A percentile compares a stretch with the other conserved stretches of the same genome.
phyloP scores from a whole-genome alignment of 2,113 vertebrate species.

The Toxotes chatareus region DNA sequence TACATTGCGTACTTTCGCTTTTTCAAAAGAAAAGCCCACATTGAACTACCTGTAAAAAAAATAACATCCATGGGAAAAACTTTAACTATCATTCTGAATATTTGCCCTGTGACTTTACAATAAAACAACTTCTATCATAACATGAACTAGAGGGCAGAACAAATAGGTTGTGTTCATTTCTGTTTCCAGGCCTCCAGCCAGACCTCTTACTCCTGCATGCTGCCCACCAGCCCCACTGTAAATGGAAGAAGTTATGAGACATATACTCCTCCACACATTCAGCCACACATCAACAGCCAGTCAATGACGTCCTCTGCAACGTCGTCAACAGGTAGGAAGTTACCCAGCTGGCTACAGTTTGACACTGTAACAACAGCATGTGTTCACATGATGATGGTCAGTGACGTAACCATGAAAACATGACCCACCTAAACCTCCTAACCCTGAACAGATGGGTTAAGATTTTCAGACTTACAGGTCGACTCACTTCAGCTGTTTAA shows the following conservation, averaged over 20 bases:
- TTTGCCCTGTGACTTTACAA: too few species aligned
- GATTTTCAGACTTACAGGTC: too few species aligned
- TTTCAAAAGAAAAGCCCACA: too few species aligned
- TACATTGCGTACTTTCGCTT: too few species aligned
- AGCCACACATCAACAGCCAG: conserved; percentile 98
- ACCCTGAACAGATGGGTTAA: too few species aligned
- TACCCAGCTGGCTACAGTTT: not conserved
- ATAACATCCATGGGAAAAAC: too few species aligned
- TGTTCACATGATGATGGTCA: not conserved
- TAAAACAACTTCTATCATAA: too few species aligned
- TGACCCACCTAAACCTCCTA: not conserved
- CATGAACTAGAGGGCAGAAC: too few species aligned
- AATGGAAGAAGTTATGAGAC: conserved; percentile 97
- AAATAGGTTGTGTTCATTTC: not conserved
- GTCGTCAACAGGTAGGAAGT: conserved; percentile 93
- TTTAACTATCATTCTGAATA: too few species aligned
- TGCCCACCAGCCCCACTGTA: conserved; percentile 94
- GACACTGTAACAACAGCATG: not conserved
- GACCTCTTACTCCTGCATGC: conserved; percentile 99
- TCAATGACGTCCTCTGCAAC: conserved; percentile 94
- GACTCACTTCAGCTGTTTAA: too few species aligned
- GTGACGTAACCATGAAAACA: not conserved
- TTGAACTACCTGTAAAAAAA: too few species aligned
- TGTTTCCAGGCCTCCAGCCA: conserved; percentile 89
- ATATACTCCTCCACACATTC: conserved; percentile 97